Percentiles rank a stretch among this genome's conserved stretches.
These are phyloP conservation scores for Planococcus citri DNA, from an alignment of 1,140 invertebrate genomes.

Conservation along the genomic window DNA sequence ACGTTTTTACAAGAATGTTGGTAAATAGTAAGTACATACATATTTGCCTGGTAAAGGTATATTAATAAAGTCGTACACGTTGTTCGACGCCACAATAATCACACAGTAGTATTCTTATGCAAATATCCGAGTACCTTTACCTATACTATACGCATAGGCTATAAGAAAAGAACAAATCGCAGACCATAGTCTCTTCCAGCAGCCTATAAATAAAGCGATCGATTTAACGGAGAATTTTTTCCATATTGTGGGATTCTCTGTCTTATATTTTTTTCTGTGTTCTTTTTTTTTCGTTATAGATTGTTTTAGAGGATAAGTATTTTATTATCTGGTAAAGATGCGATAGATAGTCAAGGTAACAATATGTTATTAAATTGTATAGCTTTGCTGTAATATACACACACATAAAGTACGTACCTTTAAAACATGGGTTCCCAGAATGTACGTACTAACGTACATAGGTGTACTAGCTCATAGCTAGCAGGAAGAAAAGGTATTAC, in stretches of 20 bases:
- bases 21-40: no score
- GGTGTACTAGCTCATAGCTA: no score
- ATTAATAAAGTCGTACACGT: background rate
- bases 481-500: no score
- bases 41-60: background rate
- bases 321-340: slow-evolving; percentile 19
- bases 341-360: slow-evolving; percentile 2
- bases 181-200: background rate
- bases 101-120: slow-evolving; percentile 12
- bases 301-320: slow-evolving; percentile 17
- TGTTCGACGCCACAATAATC: slow-evolving; percentile 9
- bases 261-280: background rate
- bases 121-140: background rate
- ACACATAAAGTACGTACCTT: background rate
- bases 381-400: background rate
- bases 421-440: background rate
- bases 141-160: no score
- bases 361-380: slow-evolving; percentile 16
- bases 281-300: slow-evolving; percentile 12
- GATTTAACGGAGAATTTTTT: background rate
- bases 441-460: no score
- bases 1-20: no score
- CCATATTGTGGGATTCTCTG: background rate
- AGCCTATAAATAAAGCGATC: slow-evolving; percentile 13
- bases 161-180: slow-evolving; percentile 14